Evolutionary conservation across 2,888 invertebrate genomes (phyloP).

Genomic region (Smittia sp.): DNA sequence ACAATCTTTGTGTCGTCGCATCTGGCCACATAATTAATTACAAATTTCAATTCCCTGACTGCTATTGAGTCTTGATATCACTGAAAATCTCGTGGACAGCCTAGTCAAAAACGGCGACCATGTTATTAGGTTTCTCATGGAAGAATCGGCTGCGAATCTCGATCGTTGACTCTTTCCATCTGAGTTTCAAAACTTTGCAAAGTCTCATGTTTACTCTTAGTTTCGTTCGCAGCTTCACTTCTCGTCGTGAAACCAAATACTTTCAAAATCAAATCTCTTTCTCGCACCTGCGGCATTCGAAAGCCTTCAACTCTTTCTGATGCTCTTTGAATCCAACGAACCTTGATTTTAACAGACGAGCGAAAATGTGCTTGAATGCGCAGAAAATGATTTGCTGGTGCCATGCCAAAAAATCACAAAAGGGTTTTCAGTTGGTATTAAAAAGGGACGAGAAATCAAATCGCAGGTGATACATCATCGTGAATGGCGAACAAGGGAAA

Average conservation of each 20-base stretch:
- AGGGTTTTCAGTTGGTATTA: background rate
- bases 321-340: background rate
- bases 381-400: background rate
- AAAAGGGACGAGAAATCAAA: background rate
- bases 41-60: too few relatives aligned
- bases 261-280: background rate
- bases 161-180: too few relatives aligned
- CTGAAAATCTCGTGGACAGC: too few relatives aligned
- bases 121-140: too few relatives aligned
- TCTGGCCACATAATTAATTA: too few relatives aligned
- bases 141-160: too few relatives aligned
- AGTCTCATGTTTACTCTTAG: background rate
- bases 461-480: background rate
- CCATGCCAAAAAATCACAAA: background rate
- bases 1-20: too few relatives aligned
- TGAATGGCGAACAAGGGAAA: conserved; percentile 6
- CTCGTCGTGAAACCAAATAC: background rate
- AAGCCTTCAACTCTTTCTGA: background rate
- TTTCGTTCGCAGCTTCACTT: background rate
- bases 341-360: too few relatives aligned
- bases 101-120: too few relatives aligned
- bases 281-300: background rate
- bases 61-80: too few relatives aligned
- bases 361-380: background rate
- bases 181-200: too few relatives aligned